phyloP scores from a whole-genome alignment of 2,888 invertebrate species.

The Cyclophora punctaria region DNA sequence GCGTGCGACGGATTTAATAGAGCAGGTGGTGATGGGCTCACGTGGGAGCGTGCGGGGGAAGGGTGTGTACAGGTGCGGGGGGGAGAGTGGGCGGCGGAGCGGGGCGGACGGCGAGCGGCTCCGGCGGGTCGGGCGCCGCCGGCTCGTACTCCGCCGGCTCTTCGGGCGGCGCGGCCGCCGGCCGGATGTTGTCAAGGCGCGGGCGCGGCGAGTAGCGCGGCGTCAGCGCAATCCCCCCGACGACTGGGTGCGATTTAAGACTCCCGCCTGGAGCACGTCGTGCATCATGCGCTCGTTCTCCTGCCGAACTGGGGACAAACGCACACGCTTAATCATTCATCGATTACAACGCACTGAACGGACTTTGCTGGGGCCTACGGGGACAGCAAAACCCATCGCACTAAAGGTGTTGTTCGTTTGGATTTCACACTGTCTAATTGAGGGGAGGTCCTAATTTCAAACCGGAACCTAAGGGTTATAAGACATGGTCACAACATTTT shows the following conservation, averaged over 20 bases:
- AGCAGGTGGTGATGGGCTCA: conserved; percentile 27
- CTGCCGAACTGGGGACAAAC: conserved; percentile 84
- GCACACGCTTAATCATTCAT: conserved; percentile 49
- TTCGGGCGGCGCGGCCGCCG: conserved; percentile 66
- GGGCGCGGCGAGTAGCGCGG: conserved; percentile 71
- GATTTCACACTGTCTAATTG: too few relatives aligned
- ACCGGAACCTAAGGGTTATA: too few relatives aligned
- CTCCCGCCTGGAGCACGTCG: conserved; percentile 81
- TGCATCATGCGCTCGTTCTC: conserved; percentile 90
- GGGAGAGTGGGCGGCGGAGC: conserved; percentile 16
- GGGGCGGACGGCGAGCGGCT: conserved; percentile 18
- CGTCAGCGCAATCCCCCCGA: conserved; percentile 71
- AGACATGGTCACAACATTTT: too few relatives aligned
- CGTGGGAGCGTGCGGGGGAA: conserved; percentile 26
- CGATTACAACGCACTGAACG: conserved; percentile 16
- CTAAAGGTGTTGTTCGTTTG: conserved; percentile 1
- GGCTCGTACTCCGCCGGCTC: conserved; percentile 46
- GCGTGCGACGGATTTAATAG: too few relatives aligned
- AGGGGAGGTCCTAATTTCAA: too few relatives aligned
- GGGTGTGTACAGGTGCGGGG: conserved; percentile 10
- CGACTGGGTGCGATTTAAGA: conserved; percentile 74
- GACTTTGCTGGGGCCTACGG: conserved; percentile 24
- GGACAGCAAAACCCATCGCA: conserved; percentile 5
- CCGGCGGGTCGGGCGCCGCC: conserved; percentile 24
- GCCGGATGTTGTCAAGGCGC: conserved; percentile 61